These are phyloP conservation scores for Trachurus trachurus DNA, from an alignment of 2,797 vertebrate species.

Conservation along the genomic window DNA sequence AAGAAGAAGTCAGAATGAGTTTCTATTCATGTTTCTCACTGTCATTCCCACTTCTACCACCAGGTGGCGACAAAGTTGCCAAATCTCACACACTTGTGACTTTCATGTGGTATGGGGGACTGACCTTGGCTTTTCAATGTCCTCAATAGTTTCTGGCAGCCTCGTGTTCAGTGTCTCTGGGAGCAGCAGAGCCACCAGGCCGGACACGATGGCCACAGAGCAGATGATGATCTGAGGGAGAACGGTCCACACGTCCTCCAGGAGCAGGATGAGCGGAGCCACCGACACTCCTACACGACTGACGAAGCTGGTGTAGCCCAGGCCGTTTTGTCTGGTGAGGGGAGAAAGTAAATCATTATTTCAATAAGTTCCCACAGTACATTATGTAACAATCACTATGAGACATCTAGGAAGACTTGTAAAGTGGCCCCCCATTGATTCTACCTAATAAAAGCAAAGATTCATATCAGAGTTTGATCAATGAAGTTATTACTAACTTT, in stretches of 20 bases:
- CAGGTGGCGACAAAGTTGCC: neutral
- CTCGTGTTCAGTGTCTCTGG: conserved; percentile 84
- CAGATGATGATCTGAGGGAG: conserved; percentile 87
- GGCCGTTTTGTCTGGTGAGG: conserved; percentile 88
- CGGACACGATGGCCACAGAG: conserved; percentile 77
- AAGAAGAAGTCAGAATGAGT: no score
- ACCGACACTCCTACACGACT: conserved; percentile 87
- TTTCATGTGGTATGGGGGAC: neutral
- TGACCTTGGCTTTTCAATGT: conserved; percentile 87
- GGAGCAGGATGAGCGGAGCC: conserved; percentile 87
- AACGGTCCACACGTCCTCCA: conserved; percentile 87
- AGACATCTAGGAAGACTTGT: neutral
- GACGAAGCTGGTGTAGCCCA: conserved; percentile 87
- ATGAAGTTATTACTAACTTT: no score
- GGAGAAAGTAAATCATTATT: neutral
- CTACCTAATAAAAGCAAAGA: no score
- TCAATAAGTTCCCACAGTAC: no score
- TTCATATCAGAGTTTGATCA: no score
- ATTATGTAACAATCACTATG: neutral
- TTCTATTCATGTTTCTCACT: neutral
- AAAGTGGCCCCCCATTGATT: neutral
- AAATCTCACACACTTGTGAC: neutral
- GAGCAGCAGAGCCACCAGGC: conserved; percentile 84
- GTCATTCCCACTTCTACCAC: neutral
- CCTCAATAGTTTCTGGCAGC: conserved; percentile 90